These are phyloP conservation scores for Platycheirus albimanus DNA, from an alignment of 2,888 invertebrate species.

Conservation along the genomic window DNA sequence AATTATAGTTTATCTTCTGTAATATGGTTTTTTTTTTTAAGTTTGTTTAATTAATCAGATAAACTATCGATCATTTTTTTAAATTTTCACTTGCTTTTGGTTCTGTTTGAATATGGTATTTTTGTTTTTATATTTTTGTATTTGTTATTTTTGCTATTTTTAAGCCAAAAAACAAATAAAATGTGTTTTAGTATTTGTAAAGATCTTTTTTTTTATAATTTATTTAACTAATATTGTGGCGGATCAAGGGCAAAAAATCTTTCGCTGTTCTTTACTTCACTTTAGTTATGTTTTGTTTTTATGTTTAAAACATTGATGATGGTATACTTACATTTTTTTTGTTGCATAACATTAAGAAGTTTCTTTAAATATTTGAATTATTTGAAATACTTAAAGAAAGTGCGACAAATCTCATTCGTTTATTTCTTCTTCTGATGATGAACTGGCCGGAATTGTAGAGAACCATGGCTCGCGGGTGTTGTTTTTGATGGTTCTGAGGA, in stretches of 20 bases:
- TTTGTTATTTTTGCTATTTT: conserved; percentile 1
- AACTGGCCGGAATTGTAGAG: conserved; percentile 86
- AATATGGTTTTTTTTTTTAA: no score
- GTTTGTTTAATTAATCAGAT: conserved; percentile 20
- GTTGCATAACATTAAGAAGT: conserved; percentile 28
- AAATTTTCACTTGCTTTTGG: conserved; percentile 45
- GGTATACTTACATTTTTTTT: conserved; percentile 61
- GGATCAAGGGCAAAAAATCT: conserved; percentile 52
- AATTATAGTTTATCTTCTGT: conserved; percentile 23
- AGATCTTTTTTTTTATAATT: neutral
- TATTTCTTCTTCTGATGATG: conserved; percentile 83
- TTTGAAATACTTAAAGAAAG: conserved; percentile 80
- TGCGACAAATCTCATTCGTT: conserved; percentile 83
- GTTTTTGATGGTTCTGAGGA: conserved; percentile 82
- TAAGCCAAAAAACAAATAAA: neutral
- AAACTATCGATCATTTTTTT: conserved; percentile 19
- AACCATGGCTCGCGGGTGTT: conserved; percentile 85
- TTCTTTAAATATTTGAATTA: conserved; percentile 62
- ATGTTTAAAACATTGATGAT: conserved; percentile 50
- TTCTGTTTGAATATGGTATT: conserved; percentile 58
- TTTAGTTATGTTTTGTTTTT: conserved; percentile 2
- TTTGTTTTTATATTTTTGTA: conserved; percentile 4
- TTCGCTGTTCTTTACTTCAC: conserved; percentile 56
- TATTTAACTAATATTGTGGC: conserved; percentile 32
- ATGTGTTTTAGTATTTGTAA: conserved; percentile 12